Base-by-base conservation (phyloP, 2,113 vertebrate species). In the Ammodytes marinus region DNA sequence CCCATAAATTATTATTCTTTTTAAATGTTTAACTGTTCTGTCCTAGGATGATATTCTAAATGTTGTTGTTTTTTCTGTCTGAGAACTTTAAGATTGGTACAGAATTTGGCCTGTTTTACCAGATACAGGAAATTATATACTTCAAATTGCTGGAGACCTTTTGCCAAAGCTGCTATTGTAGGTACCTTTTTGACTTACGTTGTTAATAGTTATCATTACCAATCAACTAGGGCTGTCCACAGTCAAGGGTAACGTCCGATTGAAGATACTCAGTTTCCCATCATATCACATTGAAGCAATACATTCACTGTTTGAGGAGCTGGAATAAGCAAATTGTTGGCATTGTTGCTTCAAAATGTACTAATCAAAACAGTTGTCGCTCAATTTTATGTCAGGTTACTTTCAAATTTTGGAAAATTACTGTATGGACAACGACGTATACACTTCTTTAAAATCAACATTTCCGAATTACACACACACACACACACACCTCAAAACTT, bases 1-100 rank as follows among this genome's bases (percentile, higher is more conserved):
- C n/a, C 14, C 13, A 42, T 42, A 65, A 55, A 55, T 72, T 60
- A 42, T 69, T 45, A 40, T 37, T 40, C 2, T 39, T 46, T 64
- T 59, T 35, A 77, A 52, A 64, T 6, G 54, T 69, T 65, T 61
- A 68, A 68, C 40, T 55, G 11, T 68, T 85, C 43, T 71, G 39
- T 8, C 42, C 40, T 17, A 6, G 42, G 50, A 42, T 12, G 2
- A n/a, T 47, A 61, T 49, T 47, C 39, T 14, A 71, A 66, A 67
- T 12, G 54, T 40, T 15, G 49, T 76, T 12, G 54, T 40, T 15
- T 42, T 76, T 81, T 37, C 40, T 61, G 59, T 55, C 15, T 27
- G 40, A 59, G 37, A 58, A 61, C 60, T 53, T 11, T 47, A 39
- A 15, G 15, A 59, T 46, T 58, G n/a, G 37, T 17, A 11, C n/a